Evolutionary conservation across 2,113 vertebrate species (phyloP).

Genomic region (Hydrochoerus hydrochaeris): DNA sequence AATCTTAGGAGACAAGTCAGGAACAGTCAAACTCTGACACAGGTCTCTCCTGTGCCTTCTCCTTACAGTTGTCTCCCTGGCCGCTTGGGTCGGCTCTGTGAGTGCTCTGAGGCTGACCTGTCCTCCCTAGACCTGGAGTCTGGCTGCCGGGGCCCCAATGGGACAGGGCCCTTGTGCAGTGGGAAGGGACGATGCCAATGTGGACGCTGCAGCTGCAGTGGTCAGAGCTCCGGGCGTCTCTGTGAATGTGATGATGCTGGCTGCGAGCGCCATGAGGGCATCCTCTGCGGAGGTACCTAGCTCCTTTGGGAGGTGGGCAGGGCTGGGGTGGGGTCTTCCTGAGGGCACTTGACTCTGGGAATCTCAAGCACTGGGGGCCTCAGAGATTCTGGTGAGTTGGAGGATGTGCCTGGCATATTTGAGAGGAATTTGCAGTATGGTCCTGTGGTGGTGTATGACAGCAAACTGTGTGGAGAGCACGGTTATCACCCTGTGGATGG

Average conservation of each 20-base stretch:
- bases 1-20: neutral
- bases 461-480: neutral
- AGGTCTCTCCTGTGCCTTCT: neutral
- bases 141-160: conserved; percentile 79
- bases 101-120: conserved; percentile 81
- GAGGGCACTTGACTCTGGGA: neutral
- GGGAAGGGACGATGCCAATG: conserved; percentile 87
- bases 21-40: neutral
- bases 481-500: neutral
- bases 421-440: neutral
- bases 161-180: conserved; percentile 81
- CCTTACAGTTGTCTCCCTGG: conserved; percentile 83
- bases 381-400: neutral
- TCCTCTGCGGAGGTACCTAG: conserved; percentile 85
- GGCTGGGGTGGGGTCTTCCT: neutral
- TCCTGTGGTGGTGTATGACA: neutral
- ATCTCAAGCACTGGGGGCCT: neutral
- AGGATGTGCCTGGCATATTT: neutral
- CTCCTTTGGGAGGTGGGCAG: neutral
- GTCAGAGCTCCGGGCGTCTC: conserved; percentile 75
- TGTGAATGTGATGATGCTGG: conserved; percentile 86
- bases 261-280: conserved; percentile 83
- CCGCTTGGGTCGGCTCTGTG: conserved; percentile 83
- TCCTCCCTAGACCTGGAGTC: conserved; percentile 66
- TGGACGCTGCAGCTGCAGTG: conserved; percentile 84